Evolutionary conservation across 2,797 vertebrate genomes (phyloP).

Genomic region (Tolypeutes matacus): DNA sequence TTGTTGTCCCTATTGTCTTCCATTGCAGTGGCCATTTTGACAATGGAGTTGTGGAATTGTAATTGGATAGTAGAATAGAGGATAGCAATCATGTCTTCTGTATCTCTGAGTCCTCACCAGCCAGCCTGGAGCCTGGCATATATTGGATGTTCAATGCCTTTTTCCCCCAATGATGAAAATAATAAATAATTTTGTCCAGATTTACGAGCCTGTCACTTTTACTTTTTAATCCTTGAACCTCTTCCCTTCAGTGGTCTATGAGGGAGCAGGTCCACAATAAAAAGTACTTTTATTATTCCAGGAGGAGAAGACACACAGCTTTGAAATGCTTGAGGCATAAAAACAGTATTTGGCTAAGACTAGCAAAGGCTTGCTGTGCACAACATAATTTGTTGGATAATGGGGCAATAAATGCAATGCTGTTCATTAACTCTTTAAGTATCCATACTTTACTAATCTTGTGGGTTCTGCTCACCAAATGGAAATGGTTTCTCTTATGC

Average conservation of each 20-base stretch:
- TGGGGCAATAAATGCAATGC: not conserved
- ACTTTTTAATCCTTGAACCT: not conserved
- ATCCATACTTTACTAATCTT: not conserved
- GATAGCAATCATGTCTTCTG: not conserved
- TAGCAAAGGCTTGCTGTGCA: not conserved
- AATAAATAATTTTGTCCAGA: conserved; percentile 15
- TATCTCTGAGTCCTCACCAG: not conserved
- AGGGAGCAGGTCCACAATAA: not conserved
- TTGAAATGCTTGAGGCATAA: conserved; percentile 30
- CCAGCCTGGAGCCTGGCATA: not conserved
- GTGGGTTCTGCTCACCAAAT: not conserved
- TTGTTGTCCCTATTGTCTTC: not conserved
- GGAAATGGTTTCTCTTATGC: not conserved
- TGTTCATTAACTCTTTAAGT: not conserved
- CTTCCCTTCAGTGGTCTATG: not conserved
- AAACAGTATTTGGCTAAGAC: conserved; percentile 45
- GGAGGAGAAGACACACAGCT: conserved; percentile 25
- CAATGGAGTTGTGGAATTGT: not conserved
- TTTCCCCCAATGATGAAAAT: not conserved
- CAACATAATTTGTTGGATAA: not conserved
- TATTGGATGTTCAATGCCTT: not conserved
- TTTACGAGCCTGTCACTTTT: conserved; percentile 36
- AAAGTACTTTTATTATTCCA: conserved; percentile 22
- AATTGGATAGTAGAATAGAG: not conserved
- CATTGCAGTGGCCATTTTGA: not conserved